Evolutionary conservation across 2,888 invertebrate species (phyloP).

Genomic region (Marasmarcha lunaedactyla): DNA sequence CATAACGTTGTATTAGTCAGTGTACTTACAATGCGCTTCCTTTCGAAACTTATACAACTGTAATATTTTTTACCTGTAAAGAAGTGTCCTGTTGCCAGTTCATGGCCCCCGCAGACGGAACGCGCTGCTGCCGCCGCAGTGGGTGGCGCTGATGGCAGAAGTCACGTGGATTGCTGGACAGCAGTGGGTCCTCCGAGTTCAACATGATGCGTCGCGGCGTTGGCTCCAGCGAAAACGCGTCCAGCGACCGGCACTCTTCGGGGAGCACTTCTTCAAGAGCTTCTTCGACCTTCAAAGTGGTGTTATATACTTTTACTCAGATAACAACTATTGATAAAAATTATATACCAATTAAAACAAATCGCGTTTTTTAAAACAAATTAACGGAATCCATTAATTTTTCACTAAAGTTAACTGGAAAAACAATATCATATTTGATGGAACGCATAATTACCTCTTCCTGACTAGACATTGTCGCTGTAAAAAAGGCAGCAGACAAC

Average conservation of each 20-base stretch:
- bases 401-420: too few species aligned
- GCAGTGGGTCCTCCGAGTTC: conserved; percentile 86
- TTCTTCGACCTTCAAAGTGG: conserved; percentile 76
- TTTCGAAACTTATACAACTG: too few species aligned
- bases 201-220: conserved; percentile 88
- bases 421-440: conserved; percentile 5
- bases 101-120: conserved; percentile 27
- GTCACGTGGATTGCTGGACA: conserved; percentile 87
- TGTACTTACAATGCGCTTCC: too few species aligned
- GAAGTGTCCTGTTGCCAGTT: conserved; percentile 52
- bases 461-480: conserved; percentile 86
- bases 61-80: conserved; percentile 59
- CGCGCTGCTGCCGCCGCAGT: conserved; percentile 38
- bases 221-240: conserved; percentile 73
- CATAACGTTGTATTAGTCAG: too few species aligned
- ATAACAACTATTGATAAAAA: too few species aligned
- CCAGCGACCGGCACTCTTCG: conserved; percentile 75
- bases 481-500: conserved; percentile 85
- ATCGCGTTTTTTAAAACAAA: too few species aligned
- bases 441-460: conserved; percentile 67
- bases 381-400: too few species aligned
- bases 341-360: too few species aligned
- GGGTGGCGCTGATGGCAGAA: conserved; percentile 66
- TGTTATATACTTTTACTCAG: too few species aligned
- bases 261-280: conserved; percentile 87